phyloP scores from a whole-genome alignment of 2,797 vertebrate genomes.

The Cossypha caffra region DNA sequence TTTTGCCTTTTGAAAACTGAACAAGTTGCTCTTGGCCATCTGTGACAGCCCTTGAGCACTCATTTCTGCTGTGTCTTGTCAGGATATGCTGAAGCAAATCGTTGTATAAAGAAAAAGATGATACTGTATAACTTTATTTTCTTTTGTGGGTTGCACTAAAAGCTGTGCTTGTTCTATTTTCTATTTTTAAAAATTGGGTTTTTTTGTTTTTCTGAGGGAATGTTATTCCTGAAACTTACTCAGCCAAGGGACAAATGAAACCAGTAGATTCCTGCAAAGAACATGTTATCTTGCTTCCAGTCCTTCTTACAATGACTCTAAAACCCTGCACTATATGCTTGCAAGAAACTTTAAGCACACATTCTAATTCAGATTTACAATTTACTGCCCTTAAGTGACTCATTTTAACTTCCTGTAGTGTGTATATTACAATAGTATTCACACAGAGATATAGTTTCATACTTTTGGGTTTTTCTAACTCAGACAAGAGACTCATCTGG shows the following conservation, averaged over 20 bases:
- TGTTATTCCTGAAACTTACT: not conserved
- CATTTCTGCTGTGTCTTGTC: not conserved
- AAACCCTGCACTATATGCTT: not conserved
- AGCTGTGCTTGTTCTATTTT: not conserved
- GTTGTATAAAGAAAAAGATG: not conserved
- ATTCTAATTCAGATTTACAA: not conserved
- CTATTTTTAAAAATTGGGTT: not conserved
- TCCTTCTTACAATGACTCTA: not conserved
- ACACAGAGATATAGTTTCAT: accelerated
- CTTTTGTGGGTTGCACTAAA: not conserved
- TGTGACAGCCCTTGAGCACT: not conserved
- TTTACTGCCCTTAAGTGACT: not conserved
- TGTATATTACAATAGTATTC: not conserved
- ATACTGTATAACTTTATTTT: not conserved
- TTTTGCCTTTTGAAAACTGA: not conserved
- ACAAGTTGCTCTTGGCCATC: not conserved
- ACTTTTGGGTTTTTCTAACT: not conserved
- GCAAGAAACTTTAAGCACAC: not conserved
- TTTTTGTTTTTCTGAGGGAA: not conserved
- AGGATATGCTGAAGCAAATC: not conserved
- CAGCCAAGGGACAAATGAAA: not conserved
- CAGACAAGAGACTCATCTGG: not conserved
- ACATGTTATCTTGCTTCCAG: not conserved
- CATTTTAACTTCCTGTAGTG: not conserved
- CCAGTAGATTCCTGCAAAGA: not conserved